phyloP scores from a whole-genome alignment of 2,113 vertebrate genomes.

The Sporophila hypoxantha region DNA sequence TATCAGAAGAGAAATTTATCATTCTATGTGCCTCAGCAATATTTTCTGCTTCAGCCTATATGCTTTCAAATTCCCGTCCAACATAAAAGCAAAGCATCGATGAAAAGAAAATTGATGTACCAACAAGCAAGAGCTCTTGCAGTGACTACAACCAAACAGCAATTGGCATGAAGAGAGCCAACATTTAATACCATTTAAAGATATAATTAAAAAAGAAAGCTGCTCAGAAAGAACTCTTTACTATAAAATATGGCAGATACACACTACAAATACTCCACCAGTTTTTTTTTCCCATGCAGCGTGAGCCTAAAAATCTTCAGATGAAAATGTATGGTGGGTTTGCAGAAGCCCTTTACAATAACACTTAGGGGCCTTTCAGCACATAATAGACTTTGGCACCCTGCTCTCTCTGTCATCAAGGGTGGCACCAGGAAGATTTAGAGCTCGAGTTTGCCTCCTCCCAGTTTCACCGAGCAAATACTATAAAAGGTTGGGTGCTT shows the following conservation, averaged over 20 bases:
- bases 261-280: constrained; percentile 16
- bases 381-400: constrained; percentile 30
- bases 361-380: constrained; percentile 47
- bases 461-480: background rate
- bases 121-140: constrained; percentile 39
- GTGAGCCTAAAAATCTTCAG: constrained; percentile 36
- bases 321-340: constrained; percentile 44
- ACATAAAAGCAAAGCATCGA: constrained; percentile 59
- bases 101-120: constrained; percentile 60
- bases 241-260: constrained; percentile 44
- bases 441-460: background rate
- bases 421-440: constrained; percentile 45
- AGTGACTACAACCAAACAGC: constrained; percentile 57
- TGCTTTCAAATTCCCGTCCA: constrained; percentile 48
- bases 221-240: constrained; percentile 34
- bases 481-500: constrained; percentile 25
- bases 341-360: constrained; percentile 45
- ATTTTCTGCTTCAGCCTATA: constrained; percentile 49
- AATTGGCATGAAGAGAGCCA: constrained; percentile 45
- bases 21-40: constrained; percentile 30
- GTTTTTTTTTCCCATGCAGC: constrained; percentile 6
- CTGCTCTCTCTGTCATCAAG: constrained; percentile 30
- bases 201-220: constrained; percentile 62
- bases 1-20: constrained; percentile 51
- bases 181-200: constrained; percentile 54